A percentile compares a stretch with the other conserved stretches of the same genome.
phyloP scores from a whole-genome alignment of 2,113 vertebrate genomes.

The Lathamus discolor region DNA sequence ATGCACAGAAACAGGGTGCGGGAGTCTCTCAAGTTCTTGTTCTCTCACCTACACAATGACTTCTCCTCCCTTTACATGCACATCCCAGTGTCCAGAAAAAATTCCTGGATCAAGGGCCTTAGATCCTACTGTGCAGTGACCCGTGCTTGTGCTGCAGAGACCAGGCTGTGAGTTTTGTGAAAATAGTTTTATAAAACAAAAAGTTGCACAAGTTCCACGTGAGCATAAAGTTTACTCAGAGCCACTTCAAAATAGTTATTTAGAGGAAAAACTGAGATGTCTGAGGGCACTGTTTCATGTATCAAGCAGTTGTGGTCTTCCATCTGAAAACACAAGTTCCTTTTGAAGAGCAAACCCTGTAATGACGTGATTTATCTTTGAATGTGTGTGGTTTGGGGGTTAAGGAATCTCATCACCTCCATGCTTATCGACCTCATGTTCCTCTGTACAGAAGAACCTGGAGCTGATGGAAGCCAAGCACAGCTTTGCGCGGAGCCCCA shows the following conservation, averaged over 20 bases:
- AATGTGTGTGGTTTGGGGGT: no score
- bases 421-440: background rate
- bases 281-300: background rate
- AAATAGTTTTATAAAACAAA: background rate
- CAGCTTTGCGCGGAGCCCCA: rapidly evolving
- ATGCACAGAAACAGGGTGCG: background rate
- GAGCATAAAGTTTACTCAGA: background rate
- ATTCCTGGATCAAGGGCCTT: rapidly evolving
- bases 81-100: no score
- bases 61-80: background rate
- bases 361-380: background rate
- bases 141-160: rapidly evolving
- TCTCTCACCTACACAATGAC: no score
- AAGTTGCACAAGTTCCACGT: background rate
- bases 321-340: background rate
- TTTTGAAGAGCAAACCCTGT: background rate
- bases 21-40: background rate
- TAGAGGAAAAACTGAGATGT: background rate
- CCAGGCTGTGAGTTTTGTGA: background rate
- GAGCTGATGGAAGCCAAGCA: no score
- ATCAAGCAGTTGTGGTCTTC: background rate
- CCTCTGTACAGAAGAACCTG: background rate
- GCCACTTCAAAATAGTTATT: background rate
- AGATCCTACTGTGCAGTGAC: background rate
- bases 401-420: background rate